Conservation (phyloP, 2,113 vertebrate genomes). For the Aramus guarauna region DNA sequence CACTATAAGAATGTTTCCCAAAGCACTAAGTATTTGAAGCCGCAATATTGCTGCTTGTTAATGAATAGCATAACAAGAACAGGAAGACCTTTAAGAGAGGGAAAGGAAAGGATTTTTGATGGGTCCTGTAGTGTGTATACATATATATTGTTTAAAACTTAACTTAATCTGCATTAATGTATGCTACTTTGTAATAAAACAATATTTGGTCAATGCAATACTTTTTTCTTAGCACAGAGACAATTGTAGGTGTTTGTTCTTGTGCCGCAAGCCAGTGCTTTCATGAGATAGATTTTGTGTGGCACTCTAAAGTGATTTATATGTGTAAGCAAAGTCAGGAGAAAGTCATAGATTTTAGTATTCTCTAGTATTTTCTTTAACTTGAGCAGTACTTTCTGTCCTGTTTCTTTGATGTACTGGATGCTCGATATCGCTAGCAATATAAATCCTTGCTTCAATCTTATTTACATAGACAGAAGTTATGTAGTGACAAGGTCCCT, state of each 20-base stretch:
- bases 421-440: conserved; percentile 51
- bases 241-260: background rate
- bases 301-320: conserved; percentile 46
- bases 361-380: conserved; percentile 55
- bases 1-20: background rate
- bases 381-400: conserved; percentile 56
- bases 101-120: background rate
- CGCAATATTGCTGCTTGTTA: background rate
- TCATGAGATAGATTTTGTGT: conserved; percentile 15
- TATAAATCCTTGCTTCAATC: conserved; percentile 72
- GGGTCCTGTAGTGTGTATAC: background rate
- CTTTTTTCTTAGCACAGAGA: background rate
- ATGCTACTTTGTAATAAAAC: background rate
- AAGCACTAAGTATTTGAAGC: background rate
- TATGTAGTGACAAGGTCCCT: conserved; percentile 81
- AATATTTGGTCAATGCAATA: background rate
- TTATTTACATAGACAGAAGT: conserved; percentile 80
- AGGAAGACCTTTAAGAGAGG: background rate
- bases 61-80: background rate
- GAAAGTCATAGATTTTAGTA: conserved; percentile 68
- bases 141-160: background rate
- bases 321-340: conserved; percentile 64
- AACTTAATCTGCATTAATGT: background rate
- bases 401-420: conserved; percentile 61
- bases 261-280: background rate